Evolutionary conservation across 2,113 vertebrate species (phyloP).

Genomic region (Engystomops pustulosus): DNA sequence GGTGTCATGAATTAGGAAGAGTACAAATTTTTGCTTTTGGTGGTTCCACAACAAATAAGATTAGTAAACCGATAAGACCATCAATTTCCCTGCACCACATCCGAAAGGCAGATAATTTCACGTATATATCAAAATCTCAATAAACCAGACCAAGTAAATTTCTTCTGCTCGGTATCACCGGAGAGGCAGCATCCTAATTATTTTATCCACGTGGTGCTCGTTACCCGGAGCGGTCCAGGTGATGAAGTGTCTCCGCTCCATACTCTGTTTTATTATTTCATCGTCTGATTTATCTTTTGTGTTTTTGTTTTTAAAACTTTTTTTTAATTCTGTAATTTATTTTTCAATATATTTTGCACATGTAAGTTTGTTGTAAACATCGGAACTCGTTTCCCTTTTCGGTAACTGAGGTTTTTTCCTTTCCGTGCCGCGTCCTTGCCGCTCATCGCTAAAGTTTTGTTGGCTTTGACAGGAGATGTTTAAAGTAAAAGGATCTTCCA

Average conservation of each 20-base stretch:
- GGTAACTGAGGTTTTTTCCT: neutral
- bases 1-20: too few relatives aligned
- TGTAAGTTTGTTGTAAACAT: neutral
- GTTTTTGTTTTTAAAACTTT: too few relatives aligned
- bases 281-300: too few relatives aligned
- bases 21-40: too few relatives aligned
- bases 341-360: neutral
- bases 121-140: conserved; percentile 21
- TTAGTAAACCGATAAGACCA: neutral
- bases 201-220: neutral
- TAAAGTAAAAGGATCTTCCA: conserved; percentile 58
- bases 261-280: neutral
- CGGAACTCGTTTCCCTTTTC: neutral
- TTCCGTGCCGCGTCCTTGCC: neutral
- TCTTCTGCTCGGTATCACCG: neutral
- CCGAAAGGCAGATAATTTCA: neutral
- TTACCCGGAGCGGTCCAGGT: neutral
- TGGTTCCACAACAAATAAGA: neutral
- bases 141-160: conserved; percentile 9
- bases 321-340: neutral
- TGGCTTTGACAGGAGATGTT: conserved; percentile 54
- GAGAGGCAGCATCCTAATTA: conserved; percentile 17
- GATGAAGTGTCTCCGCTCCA: neutral
- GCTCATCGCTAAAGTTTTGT: conserved; percentile 20
- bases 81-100: neutral